Evolutionary conservation across 2,888 invertebrate species (phyloP).

Genomic region (Oegoconia quadripuncta): DNA sequence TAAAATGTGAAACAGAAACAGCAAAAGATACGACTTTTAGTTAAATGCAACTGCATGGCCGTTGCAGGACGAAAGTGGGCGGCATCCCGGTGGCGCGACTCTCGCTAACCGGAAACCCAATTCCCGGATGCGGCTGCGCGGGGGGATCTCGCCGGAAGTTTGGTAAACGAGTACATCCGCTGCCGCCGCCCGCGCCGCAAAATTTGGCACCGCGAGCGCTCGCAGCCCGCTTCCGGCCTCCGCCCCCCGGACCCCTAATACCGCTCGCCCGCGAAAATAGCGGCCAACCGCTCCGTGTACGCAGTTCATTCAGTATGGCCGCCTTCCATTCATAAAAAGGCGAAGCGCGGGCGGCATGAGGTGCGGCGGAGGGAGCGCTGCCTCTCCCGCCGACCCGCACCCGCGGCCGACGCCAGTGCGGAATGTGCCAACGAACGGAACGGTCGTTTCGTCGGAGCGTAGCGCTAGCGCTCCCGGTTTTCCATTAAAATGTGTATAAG

Average conservation of each 20-base stretch:
- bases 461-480: slow-evolving; percentile 79
- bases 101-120: slow-evolving; percentile 76
- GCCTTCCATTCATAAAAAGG: slow-evolving; percentile 86
- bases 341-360: slow-evolving; percentile 69
- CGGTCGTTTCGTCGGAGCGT: slow-evolving; percentile 80
- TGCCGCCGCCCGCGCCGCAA: slow-evolving; percentile 77
- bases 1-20: not conserved
- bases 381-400: slow-evolving; percentile 73
- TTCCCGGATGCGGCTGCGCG: slow-evolving; percentile 78
- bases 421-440: slow-evolving; percentile 78
- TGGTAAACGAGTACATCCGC: slow-evolving; percentile 78
- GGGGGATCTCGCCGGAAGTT: slow-evolving; percentile 77
- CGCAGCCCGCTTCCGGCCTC: slow-evolving; percentile 75
- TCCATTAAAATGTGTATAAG: slow-evolving; percentile 80
- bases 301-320: slow-evolving; percentile 86
- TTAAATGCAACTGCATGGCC: slow-evolving; percentile 32
- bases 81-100: slow-evolving; percentile 64
- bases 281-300: slow-evolving; percentile 79
- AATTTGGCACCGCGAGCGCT: slow-evolving; percentile 77
- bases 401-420: slow-evolving; percentile 74
- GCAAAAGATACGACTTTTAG: slow-evolving; percentile 10
- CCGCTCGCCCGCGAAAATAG: slow-evolving; percentile 75
- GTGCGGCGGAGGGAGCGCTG: slow-evolving; percentile 74
- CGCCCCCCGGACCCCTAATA: slow-evolving; percentile 65
- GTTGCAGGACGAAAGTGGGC: slow-evolving; percentile 71